Conservation (phyloP, 2,113 vertebrate genomes). For the Scomber scombrus region DNA sequence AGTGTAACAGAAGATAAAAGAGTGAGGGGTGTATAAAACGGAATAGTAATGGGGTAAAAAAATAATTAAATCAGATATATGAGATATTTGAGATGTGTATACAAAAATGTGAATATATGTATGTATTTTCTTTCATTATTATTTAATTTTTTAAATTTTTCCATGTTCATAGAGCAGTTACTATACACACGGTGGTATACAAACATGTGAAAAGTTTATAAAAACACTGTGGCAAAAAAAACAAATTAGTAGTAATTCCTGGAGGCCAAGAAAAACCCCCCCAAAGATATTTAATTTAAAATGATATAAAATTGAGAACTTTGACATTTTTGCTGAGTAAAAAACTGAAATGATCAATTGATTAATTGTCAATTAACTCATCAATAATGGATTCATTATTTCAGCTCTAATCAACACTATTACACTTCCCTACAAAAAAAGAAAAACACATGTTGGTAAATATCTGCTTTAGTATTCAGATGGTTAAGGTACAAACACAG, state of each 20-base stretch:
- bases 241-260: too few relatives aligned
- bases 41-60: background rate
- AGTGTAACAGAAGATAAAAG: background rate
- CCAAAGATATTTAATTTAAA: background rate
- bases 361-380: background rate
- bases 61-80: too few relatives aligned
- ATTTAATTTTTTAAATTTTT: too few relatives aligned
- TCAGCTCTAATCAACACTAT: background rate
- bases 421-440: background rate
- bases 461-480: slow-evolving; percentile 1
- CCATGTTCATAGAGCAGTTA: too few relatives aligned
- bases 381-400: background rate
- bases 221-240: too few relatives aligned
- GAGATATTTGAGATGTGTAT: too few relatives aligned
- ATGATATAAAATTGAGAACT: background rate
- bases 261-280: too few relatives aligned
- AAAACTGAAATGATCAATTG: background rate
- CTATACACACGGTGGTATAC: too few relatives aligned
- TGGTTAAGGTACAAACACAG: background rate
- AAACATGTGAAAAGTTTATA: too few relatives aligned
- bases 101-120: too few relatives aligned
- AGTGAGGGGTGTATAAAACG: too few relatives aligned
- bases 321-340: background rate
- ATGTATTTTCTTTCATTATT: too few relatives aligned
- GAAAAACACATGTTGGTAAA: background rate